phyloP scores from a whole-genome alignment of 2,888 invertebrate species.

The Mythimna vitellina region DNA sequence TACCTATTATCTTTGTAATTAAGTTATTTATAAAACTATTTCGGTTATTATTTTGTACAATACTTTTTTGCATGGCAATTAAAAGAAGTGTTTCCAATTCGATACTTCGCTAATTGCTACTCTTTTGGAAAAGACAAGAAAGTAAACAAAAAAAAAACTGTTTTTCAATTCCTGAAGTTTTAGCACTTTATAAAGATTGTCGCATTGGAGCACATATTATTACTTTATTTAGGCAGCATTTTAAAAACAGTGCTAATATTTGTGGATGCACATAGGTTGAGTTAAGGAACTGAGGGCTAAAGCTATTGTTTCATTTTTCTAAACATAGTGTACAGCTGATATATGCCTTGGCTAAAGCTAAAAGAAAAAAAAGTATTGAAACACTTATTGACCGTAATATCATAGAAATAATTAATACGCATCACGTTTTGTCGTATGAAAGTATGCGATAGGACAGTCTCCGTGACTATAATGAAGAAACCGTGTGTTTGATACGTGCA shows the following conservation, averaged over 20 bases:
- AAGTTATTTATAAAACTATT: conserved; percentile 6
- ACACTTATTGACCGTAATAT: conserved; percentile 38
- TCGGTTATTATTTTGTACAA: conserved; percentile 12
- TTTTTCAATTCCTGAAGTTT: not conserved
- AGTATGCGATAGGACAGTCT: conserved; percentile 48
- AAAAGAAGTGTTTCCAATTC: conserved; percentile 9
- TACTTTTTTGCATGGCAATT: conserved; percentile 23
- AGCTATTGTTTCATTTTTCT: not conserved
- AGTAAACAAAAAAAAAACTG: not conserved
- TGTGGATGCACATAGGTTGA: too few relatives aligned
- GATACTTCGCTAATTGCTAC: not conserved
- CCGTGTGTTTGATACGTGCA: conserved; percentile 55
- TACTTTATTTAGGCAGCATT: not conserved
- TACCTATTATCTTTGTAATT: not conserved
- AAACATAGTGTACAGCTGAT: not conserved
- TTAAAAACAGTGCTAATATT: too few relatives aligned
- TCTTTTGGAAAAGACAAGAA: not conserved
- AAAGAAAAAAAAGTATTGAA: too few relatives aligned
- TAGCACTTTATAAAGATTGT: too few relatives aligned
- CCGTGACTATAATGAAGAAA: conserved; percentile 60
- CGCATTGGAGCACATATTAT: too few relatives aligned
- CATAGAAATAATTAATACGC: conserved; percentile 40
- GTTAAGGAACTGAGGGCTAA: not conserved
- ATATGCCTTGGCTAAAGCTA: too few relatives aligned
- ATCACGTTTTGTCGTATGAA: conserved; percentile 54